Percentiles rank a stretch among this genome's conserved stretches.
phyloP scores from a whole-genome alignment of 1,140 invertebrate species.

The Macrobrachium rosenbergii region DNA sequence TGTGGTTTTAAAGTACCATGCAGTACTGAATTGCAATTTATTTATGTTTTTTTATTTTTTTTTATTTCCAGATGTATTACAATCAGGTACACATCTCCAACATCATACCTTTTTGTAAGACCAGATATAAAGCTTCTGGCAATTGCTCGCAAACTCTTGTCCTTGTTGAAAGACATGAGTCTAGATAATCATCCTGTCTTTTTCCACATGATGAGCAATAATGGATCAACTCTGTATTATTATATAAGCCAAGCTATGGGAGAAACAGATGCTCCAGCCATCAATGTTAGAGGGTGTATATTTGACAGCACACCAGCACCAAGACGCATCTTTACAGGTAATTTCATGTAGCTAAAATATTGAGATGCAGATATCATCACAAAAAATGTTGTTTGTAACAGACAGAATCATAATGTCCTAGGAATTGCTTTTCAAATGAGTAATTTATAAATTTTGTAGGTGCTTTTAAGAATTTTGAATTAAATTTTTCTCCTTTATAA shows the following conservation, averaged over 20 bases:
- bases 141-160: constrained; percentile 78
- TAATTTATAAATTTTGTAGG: too few species aligned
- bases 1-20: neutral
- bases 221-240: constrained; percentile 80
- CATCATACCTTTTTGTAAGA: constrained; percentile 78
- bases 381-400: neutral
- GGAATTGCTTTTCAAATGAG: too few species aligned
- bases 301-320: constrained; percentile 83
- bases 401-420: too few species aligned
- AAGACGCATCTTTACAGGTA: constrained; percentile 72
- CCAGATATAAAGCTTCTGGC: constrained; percentile 74
- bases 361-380: neutral
- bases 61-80: constrained; percentile 75
- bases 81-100: constrained; percentile 80
- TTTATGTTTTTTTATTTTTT: neutral
- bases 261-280: constrained; percentile 70
- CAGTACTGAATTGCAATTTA: neutral
- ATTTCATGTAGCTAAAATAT: neutral
- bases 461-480: too few species aligned
- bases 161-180: constrained; percentile 76
- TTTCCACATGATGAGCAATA: constrained; percentile 86
- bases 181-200: constrained; percentile 81
- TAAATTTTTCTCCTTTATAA: too few species aligned
- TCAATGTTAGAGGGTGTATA: constrained; percentile 79
- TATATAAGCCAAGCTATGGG: constrained; percentile 75